Evolutionary conservation across 1,140 invertebrate species (phyloP).

Genomic region (Campoletis sonorensis): DNA sequence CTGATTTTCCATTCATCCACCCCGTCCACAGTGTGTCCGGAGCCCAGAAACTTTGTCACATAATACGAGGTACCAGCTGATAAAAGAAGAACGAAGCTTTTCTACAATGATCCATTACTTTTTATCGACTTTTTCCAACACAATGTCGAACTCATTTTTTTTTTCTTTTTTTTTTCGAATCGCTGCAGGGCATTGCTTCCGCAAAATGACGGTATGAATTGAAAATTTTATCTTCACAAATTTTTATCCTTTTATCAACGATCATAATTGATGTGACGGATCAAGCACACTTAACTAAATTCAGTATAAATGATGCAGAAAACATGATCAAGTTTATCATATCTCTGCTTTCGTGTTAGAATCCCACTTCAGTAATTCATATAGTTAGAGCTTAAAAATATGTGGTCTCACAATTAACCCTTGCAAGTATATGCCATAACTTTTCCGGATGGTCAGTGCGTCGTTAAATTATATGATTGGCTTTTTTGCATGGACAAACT

Average conservation of each 20-base stretch:
- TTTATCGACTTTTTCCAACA: not conserved
- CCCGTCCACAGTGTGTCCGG: not conserved
- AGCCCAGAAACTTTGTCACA: not conserved
- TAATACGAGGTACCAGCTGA: not conserved
- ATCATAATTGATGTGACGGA: no score
- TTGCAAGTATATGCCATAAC: not conserved
- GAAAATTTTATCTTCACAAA: no score
- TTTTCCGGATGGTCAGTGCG: not conserved
- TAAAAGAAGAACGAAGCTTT: not conserved
- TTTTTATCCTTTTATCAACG: no score
- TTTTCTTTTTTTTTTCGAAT: no score
- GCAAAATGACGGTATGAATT: not conserved
- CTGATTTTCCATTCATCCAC: not conserved
- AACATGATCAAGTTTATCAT: no score
- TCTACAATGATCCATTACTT: not conserved
- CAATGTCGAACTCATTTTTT: no score
- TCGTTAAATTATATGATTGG: conserved; percentile 9
- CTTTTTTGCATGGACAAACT: not conserved
- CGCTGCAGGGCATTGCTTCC: not conserved
- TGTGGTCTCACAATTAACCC: not conserved
- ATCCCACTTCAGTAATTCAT: no score
- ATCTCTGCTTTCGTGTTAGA: no score
- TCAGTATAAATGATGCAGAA: no score
- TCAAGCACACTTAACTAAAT: no score
- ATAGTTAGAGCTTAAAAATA: no score